These are phyloP conservation scores for Parelbella ahira DNA, from an alignment of 2,888 invertebrate genomes.

Conservation along the genomic window DNA sequence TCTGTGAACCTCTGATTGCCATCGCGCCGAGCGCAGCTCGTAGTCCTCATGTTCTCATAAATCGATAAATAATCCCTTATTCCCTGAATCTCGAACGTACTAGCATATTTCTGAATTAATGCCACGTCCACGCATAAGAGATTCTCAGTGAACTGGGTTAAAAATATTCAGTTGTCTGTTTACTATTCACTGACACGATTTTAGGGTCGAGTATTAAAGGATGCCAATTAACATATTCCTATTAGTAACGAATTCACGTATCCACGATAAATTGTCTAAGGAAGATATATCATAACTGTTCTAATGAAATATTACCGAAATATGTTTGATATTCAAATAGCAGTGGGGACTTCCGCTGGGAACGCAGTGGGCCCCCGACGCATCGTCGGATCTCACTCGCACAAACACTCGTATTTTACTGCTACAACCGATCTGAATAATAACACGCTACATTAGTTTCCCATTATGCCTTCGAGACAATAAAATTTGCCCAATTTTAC, in stretches of 20 bases:
- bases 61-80: constrained; percentile 45
- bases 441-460: constrained; percentile 81
- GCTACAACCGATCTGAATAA: constrained; percentile 78
- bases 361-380: constrained; percentile 44
- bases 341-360: constrained; percentile 72
- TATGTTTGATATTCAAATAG: constrained; percentile 77
- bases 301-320: constrained; percentile 71
- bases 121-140: background rate
- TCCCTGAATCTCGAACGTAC: constrained; percentile 14
- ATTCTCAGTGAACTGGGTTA: constrained; percentile 15
- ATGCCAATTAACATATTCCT: constrained; percentile 45
- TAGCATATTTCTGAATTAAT: constrained; percentile 15
- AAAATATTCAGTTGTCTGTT: constrained; percentile 17
- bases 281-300: constrained; percentile 77
- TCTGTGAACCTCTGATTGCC: constrained; percentile 68
- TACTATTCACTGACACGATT: constrained; percentile 23
- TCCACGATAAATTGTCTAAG: constrained; percentile 51
- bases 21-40: constrained; percentile 46
- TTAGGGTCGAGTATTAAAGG: constrained; percentile 13
- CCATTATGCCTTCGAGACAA: constrained; percentile 80
- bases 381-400: constrained; percentile 48
- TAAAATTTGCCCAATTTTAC: constrained; percentile 81
- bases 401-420: constrained; percentile 75
- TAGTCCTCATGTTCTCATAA: constrained; percentile 52
- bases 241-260: constrained; percentile 63